A percentile compares a stretch with the other conserved stretches of the same genome.
These are phyloP conservation scores for Pararge aegeria DNA, from an alignment of 1,140 invertebrate genomes.

Conservation along the genomic window DNA sequence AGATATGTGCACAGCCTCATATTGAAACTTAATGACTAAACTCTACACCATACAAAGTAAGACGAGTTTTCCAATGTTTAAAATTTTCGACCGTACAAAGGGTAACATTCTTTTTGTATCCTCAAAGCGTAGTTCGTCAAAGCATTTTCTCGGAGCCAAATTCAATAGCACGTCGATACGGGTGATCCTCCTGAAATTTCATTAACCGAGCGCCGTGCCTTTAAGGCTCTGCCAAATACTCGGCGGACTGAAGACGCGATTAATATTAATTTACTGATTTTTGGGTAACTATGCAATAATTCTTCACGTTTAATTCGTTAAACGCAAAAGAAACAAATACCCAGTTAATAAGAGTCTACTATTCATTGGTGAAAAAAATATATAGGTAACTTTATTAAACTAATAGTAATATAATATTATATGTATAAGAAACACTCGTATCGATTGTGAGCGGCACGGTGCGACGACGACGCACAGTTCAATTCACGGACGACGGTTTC, in stretches of 20 bases:
- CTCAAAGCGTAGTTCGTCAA: slow-evolving; percentile 28
- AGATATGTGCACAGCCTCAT: too few species aligned
- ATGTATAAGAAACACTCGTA: too few species aligned
- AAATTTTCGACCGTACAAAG: slow-evolving; percentile 21
- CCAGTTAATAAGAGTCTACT: too few species aligned
- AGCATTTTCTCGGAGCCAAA: slow-evolving; percentile 25
- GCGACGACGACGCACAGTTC: too few species aligned
- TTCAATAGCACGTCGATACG: slow-evolving; percentile 20
- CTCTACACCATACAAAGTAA: neutral
- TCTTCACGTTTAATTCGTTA: too few species aligned
- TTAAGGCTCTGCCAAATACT: neutral
- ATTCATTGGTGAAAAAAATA: too few species aligned
- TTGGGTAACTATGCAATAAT: too few species aligned
- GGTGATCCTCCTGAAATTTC: slow-evolving; percentile 30
- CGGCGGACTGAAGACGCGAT: neutral
- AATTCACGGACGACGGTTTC: too few species aligned
- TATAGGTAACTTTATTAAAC: too few species aligned
- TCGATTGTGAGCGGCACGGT: too few species aligned
- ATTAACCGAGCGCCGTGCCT: slow-evolving; percentile 18
- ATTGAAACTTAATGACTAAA: neutral
- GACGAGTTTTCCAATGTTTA: slow-evolving; percentile 1
- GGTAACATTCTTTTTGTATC: slow-evolving; percentile 23
- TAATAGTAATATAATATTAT: too few species aligned
- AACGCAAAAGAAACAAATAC: too few species aligned
- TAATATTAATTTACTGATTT: neutral